These are phyloP conservation scores for Therioaphis trifolii DNA, from an alignment of 2,888 invertebrate genomes.

Conservation along the genomic window DNA sequence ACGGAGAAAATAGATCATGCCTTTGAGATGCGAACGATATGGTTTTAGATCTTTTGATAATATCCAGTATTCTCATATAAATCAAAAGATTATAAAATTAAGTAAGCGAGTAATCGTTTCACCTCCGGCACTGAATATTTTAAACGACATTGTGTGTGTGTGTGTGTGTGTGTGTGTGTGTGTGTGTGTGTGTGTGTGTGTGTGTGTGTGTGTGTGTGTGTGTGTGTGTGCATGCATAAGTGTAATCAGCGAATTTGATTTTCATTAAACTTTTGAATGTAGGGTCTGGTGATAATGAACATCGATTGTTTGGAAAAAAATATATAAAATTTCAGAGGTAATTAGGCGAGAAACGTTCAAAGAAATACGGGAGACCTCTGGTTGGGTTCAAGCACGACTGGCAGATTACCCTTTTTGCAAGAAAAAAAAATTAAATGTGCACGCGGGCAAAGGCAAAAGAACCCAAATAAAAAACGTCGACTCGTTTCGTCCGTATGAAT, in stretches of 20 bases:
- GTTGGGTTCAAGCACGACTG: neutral
- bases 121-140: neutral
- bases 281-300: neutral
- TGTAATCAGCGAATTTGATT: conserved; percentile 5
- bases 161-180: too few species aligned
- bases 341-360: neutral
- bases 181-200: too few species aligned
- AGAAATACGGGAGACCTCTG: too few species aligned
- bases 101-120: conserved; percentile 8
- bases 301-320: too few species aligned
- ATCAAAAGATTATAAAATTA: conserved; percentile 13
- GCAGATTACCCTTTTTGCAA: neutral
- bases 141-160: too few species aligned
- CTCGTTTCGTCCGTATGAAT: neutral
- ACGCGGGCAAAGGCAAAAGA: neutral
- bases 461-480: neutral
- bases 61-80: neutral
- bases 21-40: neutral
- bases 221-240: too few species aligned
- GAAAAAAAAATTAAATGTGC: neutral
- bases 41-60: conserved; percentile 12
- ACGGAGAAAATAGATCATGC: conserved; percentile 26
- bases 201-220: too few species aligned
- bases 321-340: neutral
- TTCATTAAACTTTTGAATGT: neutral